Evolutionary conservation across 2,113 vertebrate genomes (phyloP).

Genomic region (Pangasianodon gigas): DNA sequence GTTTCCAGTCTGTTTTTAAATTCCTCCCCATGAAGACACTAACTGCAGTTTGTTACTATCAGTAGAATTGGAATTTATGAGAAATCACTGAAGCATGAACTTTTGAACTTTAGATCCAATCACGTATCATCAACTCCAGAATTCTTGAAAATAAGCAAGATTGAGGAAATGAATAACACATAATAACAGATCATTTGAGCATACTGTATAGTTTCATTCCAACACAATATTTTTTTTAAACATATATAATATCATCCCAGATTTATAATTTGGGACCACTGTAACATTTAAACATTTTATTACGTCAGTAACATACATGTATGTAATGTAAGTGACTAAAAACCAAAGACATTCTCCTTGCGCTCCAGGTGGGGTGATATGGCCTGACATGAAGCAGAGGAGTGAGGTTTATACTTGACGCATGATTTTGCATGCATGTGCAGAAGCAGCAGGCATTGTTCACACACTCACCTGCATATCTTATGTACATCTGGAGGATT

Average conservation of each 20-base stretch:
- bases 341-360: background rate
- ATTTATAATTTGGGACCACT: background rate
- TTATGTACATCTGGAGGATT: background rate
- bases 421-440: background rate
- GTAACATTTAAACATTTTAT: background rate
- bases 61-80: background rate
- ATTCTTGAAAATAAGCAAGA: background rate
- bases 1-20: slow-evolving; percentile 10
- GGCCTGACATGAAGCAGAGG: background rate
- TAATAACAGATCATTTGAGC: background rate
- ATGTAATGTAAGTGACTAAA: no score
- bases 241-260: background rate
- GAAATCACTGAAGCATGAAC: background rate
- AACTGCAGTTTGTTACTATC: background rate
- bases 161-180: background rate
- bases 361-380: background rate
- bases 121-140: background rate
- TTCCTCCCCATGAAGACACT: background rate
- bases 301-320: background rate
- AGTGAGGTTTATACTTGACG: background rate
- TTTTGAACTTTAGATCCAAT: background rate
- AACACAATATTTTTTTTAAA: background rate
- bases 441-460: background rate
- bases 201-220: background rate
- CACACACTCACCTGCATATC: background rate